phyloP scores from a whole-genome alignment of 37 sponge, comb jelly and placozoan genomes.

The Chondrilla cf. caribensis region DNA sequence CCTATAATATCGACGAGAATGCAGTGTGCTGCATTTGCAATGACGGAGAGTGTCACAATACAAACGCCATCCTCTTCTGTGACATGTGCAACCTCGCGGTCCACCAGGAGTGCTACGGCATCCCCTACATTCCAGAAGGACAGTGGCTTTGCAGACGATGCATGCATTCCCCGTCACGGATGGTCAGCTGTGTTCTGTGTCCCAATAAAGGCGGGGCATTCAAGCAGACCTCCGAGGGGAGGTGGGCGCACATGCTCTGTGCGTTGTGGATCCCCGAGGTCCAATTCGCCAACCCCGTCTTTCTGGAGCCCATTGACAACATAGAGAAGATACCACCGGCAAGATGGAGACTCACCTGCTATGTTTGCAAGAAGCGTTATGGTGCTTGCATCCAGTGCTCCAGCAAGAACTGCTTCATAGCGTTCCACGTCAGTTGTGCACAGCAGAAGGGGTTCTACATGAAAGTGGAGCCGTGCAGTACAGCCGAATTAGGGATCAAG shows the following conservation, averaged over 20 bases:
- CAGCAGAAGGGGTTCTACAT: slow-evolving; percentile 93
- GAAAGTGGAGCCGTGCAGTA: slow-evolving; percentile 75
- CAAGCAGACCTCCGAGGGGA: slow-evolving; percentile 90
- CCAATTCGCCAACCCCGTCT: slow-evolving; percentile 95
- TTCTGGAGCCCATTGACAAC: slow-evolving; percentile 96
- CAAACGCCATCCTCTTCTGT: slow-evolving; percentile 98
- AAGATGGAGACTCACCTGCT: slow-evolving; percentile 95
- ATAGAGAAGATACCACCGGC: slow-evolving; percentile 94
- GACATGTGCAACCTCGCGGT: slow-evolving; percentile 99
- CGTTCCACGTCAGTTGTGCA: slow-evolving; percentile 99
- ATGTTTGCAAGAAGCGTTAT: slow-evolving; percentile 78
- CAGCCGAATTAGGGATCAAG: slow-evolving; percentile 53
- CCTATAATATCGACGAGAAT: slow-evolving; percentile 96
- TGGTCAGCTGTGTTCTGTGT: slow-evolving; percentile 95
- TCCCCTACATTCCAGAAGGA: slow-evolving; percentile 99
- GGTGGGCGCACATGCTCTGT: slow-evolving; percentile 97
- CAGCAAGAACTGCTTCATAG: slow-evolving; percentile 92
- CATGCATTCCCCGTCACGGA: slow-evolving; percentile 90
- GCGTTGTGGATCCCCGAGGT: slow-evolving; percentile 99
- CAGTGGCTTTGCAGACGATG: slow-evolving; percentile 99
- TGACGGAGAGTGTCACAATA: slow-evolving; percentile 98
- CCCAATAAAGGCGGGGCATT: slow-evolving; percentile 97
- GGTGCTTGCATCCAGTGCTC: slow-evolving; percentile 99
- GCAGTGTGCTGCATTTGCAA: slow-evolving; percentile 98
- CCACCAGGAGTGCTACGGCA: slow-evolving; percentile 99